Evolutionary conservation across 2,888 invertebrate species (phyloP).

Genomic region (Drosophila recens): DNA sequence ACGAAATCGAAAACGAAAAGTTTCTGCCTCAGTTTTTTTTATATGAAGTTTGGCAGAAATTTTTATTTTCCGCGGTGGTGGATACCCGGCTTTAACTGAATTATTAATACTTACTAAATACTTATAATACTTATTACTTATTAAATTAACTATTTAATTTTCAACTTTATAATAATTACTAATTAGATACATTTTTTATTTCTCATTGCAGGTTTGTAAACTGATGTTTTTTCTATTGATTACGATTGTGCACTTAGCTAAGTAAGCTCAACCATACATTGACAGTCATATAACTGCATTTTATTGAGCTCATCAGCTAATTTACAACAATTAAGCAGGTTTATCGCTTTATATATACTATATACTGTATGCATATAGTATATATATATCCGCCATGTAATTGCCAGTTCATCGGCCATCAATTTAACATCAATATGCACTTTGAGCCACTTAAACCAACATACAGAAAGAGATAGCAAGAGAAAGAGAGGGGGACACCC

Average conservation of each 20-base stretch:
- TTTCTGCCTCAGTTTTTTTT: too few relatives aligned
- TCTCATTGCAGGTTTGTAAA: conserved; percentile 49
- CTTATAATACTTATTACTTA: not conserved
- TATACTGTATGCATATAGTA: conserved; percentile 9
- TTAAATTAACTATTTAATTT: not conserved
- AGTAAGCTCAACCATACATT: conserved; percentile 20
- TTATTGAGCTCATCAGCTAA: conserved; percentile 50
- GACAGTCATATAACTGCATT: conserved; percentile 21
- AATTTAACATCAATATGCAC: conserved; percentile 71
- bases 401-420: conserved; percentile 56
- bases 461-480: not conserved
- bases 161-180: not conserved
- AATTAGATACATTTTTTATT: not conserved
- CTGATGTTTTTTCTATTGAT: not conserved
- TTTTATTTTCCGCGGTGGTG: too few relatives aligned
- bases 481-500: not conserved
- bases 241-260: not conserved
- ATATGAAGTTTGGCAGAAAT: too few relatives aligned
- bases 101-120: too few relatives aligned
- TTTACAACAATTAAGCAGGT: conserved; percentile 68
- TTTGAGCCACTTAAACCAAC: conserved; percentile 54
- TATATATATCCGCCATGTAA: conserved; percentile 47
- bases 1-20: too few relatives aligned
- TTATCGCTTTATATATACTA: conserved; percentile 32
- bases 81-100: too few relatives aligned